Percentiles rank a stretch among this genome's conserved stretches.
phyloP scores from a whole-genome alignment of 2,113 vertebrate genomes.

The Prunella himalayana region DNA sequence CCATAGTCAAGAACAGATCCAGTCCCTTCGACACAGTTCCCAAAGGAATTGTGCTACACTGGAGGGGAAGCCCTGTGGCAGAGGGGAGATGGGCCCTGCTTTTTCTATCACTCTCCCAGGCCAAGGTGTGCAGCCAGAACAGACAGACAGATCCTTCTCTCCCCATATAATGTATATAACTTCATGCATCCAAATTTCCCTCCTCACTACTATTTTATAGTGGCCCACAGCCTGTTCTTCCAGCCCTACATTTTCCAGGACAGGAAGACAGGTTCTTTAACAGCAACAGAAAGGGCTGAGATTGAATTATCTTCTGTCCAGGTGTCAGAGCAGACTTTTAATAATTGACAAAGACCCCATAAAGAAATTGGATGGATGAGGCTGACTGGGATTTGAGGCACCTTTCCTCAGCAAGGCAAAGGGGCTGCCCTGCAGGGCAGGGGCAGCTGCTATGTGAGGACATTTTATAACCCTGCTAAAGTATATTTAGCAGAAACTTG shows the following conservation, averaged over 20 bases:
- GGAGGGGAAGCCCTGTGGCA: fast-evolving
- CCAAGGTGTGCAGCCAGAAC: neutral
- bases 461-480: neutral
- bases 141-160: neutral
- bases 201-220: neutral
- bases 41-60: neutral
- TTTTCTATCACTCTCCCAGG: neutral
- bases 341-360: neutral
- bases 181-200: neutral
- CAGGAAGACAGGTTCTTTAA: neutral
- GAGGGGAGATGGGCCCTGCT: neutral
- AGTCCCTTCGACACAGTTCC: fast-evolving
- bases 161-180: neutral
- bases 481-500: neutral
- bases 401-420: neutral
- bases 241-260: neutral
- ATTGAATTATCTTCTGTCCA: neutral
- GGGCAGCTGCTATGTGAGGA: neutral
- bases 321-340: neutral
- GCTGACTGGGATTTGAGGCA: neutral
- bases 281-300: neutral
- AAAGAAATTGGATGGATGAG: neutral
- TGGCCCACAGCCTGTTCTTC: neutral
- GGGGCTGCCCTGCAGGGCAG: neutral
- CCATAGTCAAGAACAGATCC: neutral